Conservation (phyloP, 2,797 vertebrate species). For the Poecile montanus region DNA sequence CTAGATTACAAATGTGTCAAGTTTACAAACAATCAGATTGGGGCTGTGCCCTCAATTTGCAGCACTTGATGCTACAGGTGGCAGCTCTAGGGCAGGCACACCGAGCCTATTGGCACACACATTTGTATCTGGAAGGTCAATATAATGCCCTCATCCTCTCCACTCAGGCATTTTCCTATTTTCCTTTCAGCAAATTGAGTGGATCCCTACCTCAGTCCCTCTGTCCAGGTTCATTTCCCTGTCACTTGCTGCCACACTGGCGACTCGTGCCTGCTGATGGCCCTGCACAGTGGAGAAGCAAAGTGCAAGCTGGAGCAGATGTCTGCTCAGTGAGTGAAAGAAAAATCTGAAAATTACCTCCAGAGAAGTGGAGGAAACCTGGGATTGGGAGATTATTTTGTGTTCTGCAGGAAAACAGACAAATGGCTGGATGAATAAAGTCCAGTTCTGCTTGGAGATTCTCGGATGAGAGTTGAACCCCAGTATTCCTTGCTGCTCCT, state of each 20-base stretch:
- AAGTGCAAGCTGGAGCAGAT: not conserved
- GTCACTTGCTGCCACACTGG: not conserved
- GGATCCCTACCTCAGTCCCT: not conserved
- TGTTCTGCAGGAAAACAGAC: not conserved
- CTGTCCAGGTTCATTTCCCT: not conserved
- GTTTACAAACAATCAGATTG: not conserved
- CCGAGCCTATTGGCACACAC: rapidly evolving
- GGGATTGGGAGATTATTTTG: not conserved
- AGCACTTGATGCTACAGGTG: not conserved
- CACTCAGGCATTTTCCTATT: not conserved
- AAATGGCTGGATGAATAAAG: not conserved
- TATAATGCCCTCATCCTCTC: not conserved
- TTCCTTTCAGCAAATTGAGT: not conserved
- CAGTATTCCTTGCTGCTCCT: not conserved
- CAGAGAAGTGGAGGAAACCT: not conserved
- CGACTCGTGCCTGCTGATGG: rapidly evolving
- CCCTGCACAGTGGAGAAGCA: not conserved
- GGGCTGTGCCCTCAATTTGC: not conserved
- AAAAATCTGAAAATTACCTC: not conserved
- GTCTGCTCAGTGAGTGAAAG: not conserved
- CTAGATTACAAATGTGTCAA: not conserved
- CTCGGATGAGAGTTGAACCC: not conserved
- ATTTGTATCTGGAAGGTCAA: not conserved
- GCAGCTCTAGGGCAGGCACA: not conserved
- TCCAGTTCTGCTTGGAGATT: not conserved